Evolutionary conservation across 2,797 vertebrate genomes (phyloP).

Genomic region (Malacoraja senta): DNA sequence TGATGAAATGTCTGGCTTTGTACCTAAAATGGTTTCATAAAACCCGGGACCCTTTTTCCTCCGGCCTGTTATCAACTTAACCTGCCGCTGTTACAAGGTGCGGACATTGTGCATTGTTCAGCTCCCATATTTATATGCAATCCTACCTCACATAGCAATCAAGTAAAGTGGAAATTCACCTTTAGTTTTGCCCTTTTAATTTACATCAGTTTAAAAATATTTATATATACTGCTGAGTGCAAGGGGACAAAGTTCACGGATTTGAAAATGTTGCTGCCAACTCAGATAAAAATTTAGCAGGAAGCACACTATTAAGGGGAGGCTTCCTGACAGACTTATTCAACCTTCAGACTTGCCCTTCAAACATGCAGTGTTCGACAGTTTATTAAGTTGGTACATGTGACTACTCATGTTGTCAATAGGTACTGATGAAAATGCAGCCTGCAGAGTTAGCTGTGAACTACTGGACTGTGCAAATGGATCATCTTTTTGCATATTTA

Average conservation of each 20-base stretch:
- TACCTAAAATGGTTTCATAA: not conserved
- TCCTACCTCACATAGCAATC: not conserved
- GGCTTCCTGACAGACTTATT: not conserved
- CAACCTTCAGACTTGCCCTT: conserved; percentile 18
- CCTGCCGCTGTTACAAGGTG: not conserved
- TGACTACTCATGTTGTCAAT: conserved; percentile 33
- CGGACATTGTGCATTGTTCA: too few species aligned
- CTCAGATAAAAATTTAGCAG: conserved; percentile 5
- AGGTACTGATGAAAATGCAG: conserved; percentile 2
- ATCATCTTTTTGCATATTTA: conserved; percentile 35
- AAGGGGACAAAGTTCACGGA: not conserved
- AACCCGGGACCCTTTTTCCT: not conserved
- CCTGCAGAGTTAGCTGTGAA: conserved; percentile 8
- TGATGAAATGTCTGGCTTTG: not conserved
- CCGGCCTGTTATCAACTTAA: not conserved
- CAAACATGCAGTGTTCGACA: not conserved
- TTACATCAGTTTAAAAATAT: not conserved
- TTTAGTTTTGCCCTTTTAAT: not conserved
- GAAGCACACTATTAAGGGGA: not conserved
- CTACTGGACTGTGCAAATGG: conserved; percentile 22
- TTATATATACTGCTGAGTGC: not conserved
- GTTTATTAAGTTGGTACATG: not conserved
- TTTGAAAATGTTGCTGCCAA: conserved; percentile 1
- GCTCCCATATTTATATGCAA: not conserved
- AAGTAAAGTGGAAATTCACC: not conserved